Evolutionary conservation across 2,888 invertebrate genomes (phyloP).

Genomic region (Bimastos eiseni): DNA sequence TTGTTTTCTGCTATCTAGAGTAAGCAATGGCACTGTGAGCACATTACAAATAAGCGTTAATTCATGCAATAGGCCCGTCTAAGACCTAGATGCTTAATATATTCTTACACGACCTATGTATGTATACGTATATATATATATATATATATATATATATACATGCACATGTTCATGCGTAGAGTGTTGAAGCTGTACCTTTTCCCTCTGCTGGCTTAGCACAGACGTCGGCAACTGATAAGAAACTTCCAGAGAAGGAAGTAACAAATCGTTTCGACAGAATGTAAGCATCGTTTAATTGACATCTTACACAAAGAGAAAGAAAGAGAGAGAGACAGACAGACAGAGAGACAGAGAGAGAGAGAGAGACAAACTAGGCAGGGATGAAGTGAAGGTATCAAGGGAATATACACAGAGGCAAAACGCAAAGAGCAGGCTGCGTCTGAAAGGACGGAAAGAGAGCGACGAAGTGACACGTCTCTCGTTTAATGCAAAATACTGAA

Average conservation of each 20-base stretch:
- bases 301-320: too few relatives aligned
- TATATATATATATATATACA: too few relatives aligned
- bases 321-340: too few relatives aligned
- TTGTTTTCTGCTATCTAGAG: too few relatives aligned
- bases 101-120: too few relatives aligned
- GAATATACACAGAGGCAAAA: neutral
- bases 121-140: neutral
- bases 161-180: too few relatives aligned
- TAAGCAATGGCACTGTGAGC: too few relatives aligned
- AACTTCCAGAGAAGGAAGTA: neutral
- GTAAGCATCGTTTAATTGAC: neutral
- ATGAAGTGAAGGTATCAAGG: neutral
- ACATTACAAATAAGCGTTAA: too few relatives aligned
- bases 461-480: neutral
- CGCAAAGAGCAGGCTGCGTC: neutral
- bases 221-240: neutral
- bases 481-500: neutral
- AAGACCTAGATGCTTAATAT: too few relatives aligned
- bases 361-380: neutral
- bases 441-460: neutral
- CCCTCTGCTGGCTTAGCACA: neutral
- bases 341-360: too few relatives aligned
- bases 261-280: conserved; percentile 3
- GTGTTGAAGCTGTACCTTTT: neutral
- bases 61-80: too few relatives aligned